A percentile compares a stretch with the other conserved stretches of the same genome.
Conservation (phyloP, 2,797 vertebrate species). For the Naso thynnoides region DNA sequence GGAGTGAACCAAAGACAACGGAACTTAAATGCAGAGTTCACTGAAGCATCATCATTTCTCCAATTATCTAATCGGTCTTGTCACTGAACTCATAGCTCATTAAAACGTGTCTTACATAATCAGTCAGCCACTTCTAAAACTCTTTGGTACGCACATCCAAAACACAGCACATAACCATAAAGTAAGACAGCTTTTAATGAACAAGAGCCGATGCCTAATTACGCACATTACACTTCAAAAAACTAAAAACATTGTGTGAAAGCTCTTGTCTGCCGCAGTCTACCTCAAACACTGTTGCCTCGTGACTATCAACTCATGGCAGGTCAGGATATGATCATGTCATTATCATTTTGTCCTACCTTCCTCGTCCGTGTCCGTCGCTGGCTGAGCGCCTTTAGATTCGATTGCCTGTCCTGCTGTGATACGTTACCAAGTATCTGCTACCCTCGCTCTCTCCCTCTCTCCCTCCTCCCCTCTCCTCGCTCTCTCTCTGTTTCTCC, state of each 20-base stretch:
- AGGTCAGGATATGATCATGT: conserved; percentile 22
- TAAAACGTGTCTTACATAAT: neutral
- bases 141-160: conserved; percentile 4
- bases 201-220: conserved; percentile 62
- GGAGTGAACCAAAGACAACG: neutral
- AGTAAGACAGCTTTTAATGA: neutral
- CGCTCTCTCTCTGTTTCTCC: conserved; percentile 35
- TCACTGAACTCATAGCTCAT: neutral
- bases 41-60: too few species aligned
- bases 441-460: conserved; percentile 36
- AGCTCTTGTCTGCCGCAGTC: conserved; percentile 23
- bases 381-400: conserved; percentile 79
- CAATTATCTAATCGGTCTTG: neutral
- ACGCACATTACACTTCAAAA: conserved; percentile 15
- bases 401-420: conserved; percentile 81
- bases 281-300: neutral
- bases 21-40: conserved; percentile 7
- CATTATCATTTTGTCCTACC: conserved; percentile 78
- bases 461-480: neutral
- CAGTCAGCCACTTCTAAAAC: conserved; percentile 38
- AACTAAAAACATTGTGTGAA: conserved; percentile 7
- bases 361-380: conserved; percentile 83
- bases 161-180: neutral
- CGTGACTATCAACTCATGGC: conserved; percentile 24
- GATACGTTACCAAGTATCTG: conserved; percentile 76